Evolutionary conservation across 2,113 vertebrate genomes (phyloP), one percentile per base, ranked within the genome.

Genomic region (Anarrhichthys ocellatus): DNA sequence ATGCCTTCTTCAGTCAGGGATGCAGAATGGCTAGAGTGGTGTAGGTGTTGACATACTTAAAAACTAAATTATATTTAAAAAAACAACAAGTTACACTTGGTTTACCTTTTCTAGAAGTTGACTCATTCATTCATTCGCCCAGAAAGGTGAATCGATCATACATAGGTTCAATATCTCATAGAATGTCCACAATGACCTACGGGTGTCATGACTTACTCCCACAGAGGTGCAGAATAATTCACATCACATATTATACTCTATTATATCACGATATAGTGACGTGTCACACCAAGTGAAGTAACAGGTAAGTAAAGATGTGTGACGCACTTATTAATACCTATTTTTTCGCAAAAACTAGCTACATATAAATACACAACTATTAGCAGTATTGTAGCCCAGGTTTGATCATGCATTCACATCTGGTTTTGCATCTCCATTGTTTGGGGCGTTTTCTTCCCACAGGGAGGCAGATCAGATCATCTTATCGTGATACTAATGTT

Each of bases 401-500:
- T 61, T 70, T 87, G 32, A 66, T 38, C 22, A 32, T 44, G 54
- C 44, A 27, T 84, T 76, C 52, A 65, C 54, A 50, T 89, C 82
- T 87, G 88, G 76, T 79, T 91, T 90, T 92, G 87, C 58, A 67
- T 82, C 74, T 71, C 58, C 59, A 34, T 65, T 52, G 50, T 75
- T 63, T 64, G 73, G 83, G 87, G 68, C 38, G 13, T 44, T 44
- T 46, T 38, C 29, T 44, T 78, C 76, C 74, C 63, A 63, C 78
- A 73, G 78, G 76, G 80, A 87, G 87, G 89, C 88, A 89, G 91
- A 90, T 87, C 91, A 88, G 90, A 92, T 79, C 42, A 80, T 56
- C 32, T 84, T 20, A 81, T 86, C 42, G n/a, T 61, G 70, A 88
- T 73, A 61, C 89, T 93, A 89, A 92, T 80, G 85, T 86, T n/a